Percentiles rank a stretch among this genome's conserved stretches.
Evolutionary conservation across 2,888 invertebrate genomes (phyloP).

Genomic region (Stenodera caucasica): DNA sequence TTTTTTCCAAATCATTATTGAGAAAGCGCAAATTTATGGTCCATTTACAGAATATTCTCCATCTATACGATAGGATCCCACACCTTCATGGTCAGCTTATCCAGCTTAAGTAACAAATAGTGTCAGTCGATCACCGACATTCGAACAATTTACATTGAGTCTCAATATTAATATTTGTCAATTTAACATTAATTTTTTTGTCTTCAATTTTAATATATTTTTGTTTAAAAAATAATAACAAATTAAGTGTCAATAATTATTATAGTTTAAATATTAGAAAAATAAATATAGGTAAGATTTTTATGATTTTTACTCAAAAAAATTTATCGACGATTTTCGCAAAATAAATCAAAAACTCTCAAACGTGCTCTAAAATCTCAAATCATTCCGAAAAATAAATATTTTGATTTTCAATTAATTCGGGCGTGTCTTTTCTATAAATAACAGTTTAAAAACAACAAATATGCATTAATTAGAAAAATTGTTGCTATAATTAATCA

Average conservation of each 20-base stretch:
- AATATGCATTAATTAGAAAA: no score
- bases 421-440: background rate
- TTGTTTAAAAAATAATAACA: no score
- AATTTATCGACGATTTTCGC: no score
- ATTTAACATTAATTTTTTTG: conserved; percentile 8
- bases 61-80: conserved; percentile 28
- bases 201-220: background rate
- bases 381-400: background rate
- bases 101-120: conserved; percentile 19
- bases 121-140: conserved; percentile 37
- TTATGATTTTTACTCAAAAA: background rate
- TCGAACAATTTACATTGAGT: conserved; percentile 24
- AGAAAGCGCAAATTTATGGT: background rate
- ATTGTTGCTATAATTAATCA: background rate
- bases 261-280: no score
- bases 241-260: no score
- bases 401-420: background rate
- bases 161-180: conserved; percentile 13
- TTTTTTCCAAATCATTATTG: no score
- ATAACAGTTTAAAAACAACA: background rate
- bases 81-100: conserved; percentile 35
- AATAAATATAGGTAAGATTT: background rate
- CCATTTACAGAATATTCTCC: background rate
- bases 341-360: background rate
- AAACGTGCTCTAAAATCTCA: background rate